These are phyloP conservation scores for Saguinus imperator DNA, from an alignment of 2,113 vertebrate species.

Conservation along the genomic window DNA sequence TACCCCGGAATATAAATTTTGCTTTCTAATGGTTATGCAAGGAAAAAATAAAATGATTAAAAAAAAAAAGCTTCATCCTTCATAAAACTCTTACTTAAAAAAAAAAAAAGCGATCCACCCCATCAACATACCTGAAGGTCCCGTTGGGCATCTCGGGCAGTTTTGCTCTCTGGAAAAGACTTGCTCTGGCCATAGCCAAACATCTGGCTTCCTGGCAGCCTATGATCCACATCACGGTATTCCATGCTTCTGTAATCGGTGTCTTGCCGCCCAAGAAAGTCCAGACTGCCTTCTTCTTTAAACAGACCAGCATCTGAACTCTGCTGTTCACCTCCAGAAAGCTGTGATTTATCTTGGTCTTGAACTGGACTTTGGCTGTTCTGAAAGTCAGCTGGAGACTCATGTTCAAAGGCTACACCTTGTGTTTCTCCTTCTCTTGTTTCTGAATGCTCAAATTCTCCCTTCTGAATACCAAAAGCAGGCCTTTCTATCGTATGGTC, in stretches of 20 bases:
- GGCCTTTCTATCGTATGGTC: slow-evolving; percentile 77
- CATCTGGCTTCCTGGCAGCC: slow-evolving; percentile 87
- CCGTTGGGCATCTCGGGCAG: slow-evolving; percentile 84
- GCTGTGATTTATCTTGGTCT: slow-evolving; percentile 84
- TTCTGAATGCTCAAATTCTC: slow-evolving; percentile 85
- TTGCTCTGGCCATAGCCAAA: slow-evolving; percentile 91
- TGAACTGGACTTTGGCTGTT: slow-evolving; percentile 82
- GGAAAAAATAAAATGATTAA: no score
- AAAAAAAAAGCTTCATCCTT: not conserved
- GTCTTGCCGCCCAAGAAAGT: slow-evolving; percentile 89
- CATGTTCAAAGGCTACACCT: slow-evolving; percentile 78
- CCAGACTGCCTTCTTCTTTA: slow-evolving; percentile 84
- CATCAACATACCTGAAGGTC: slow-evolving; percentile 85
- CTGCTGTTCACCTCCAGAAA: slow-evolving; percentile 83
- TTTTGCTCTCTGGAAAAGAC: slow-evolving; percentile 86
- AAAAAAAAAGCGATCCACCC: not conserved
- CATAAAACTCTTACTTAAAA: slow-evolving; percentile 17
- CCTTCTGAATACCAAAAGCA: slow-evolving; percentile 84
- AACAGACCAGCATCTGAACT: slow-evolving; percentile 80
- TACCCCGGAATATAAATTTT: slow-evolving; percentile 3
- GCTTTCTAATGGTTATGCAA: not conserved
- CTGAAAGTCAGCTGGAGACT: slow-evolving; percentile 82
- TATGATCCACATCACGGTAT: slow-evolving; percentile 96
- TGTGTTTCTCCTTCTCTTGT: slow-evolving; percentile 83
- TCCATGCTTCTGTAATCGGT: slow-evolving; percentile 93